Evolutionary conservation across 2,888 invertebrate genomes (phyloP).

Genomic region (Oxytorus armatus): DNA sequence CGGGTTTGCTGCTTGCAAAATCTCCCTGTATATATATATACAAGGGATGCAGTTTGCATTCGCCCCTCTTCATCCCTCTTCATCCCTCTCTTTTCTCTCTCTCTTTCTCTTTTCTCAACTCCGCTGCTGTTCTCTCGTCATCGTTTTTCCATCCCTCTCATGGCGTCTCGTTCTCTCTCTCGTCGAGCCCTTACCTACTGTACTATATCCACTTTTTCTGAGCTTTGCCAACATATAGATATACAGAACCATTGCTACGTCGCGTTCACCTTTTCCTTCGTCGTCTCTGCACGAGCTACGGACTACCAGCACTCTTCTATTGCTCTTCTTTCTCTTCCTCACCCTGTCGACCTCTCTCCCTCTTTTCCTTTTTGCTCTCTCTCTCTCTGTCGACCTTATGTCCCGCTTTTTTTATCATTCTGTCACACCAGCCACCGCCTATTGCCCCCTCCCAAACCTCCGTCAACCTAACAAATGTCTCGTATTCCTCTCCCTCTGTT

Average conservation of each 20-base stretch:
- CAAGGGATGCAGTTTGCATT: conserved; percentile 52
- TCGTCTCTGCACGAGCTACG: conserved; percentile 29
- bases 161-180: conserved; percentile 33
- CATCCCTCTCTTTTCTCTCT: conserved; percentile 37
- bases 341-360: neutral
- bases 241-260: neutral
- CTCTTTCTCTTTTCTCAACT: conserved; percentile 25
- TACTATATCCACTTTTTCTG: conserved; percentile 62
- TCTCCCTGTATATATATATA: conserved; percentile 60
- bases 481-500: conserved; percentile 22
- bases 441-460: too few species aligned
- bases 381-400: conserved; percentile 26
- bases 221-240: conserved; percentile 45
- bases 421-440: conserved; percentile 52
- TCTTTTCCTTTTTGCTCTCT: conserved; percentile 34
- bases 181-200: conserved; percentile 40
- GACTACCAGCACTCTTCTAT: conserved; percentile 34
- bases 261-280: conserved; percentile 62
- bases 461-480: conserved; percentile 60
- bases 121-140: conserved; percentile 58
- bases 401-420: conserved; percentile 45
- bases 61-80: conserved; percentile 34
- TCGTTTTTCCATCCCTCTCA: conserved; percentile 56
- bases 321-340: conserved; percentile 43
- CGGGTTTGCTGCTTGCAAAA: conserved; percentile 76